Evolutionary conservation across 64 coral and sea anemone genomes (phyloP).

Genomic region (Actinia equina): DNA sequence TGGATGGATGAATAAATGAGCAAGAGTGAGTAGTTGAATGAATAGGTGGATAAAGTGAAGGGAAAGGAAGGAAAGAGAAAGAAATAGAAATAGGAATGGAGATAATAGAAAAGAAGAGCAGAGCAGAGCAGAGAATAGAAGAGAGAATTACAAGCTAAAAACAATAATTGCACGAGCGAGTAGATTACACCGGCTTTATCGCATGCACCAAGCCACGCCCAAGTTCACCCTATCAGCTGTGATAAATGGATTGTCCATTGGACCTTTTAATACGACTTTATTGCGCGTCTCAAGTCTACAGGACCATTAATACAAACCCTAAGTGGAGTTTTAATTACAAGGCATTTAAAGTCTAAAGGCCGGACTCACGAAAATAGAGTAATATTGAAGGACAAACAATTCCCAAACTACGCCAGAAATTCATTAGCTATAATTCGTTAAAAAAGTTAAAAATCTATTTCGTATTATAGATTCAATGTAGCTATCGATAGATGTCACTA

Average conservation of each 20-base stretch:
- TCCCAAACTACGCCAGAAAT: not conserved
- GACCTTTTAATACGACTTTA: not conserved
- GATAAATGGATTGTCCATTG: not conserved
- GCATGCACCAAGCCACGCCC: not conserved
- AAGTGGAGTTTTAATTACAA: not conserved
- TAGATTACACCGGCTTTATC: not conserved
- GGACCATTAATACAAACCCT: not conserved
- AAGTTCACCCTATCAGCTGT: not conserved
- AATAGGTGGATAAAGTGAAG: too few species aligned
- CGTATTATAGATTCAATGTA: not conserved
- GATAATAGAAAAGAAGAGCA: not conserved
- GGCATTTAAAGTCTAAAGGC: not conserved
- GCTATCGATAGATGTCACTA: not conserved
- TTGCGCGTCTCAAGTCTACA: not conserved
- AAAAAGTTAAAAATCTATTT: not conserved
- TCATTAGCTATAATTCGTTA: not conserved
- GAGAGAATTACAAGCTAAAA: not conserved
- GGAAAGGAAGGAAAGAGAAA: not conserved
- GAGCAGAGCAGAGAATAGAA: not conserved
- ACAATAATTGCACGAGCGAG: not conserved
- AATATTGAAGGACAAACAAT: not conserved
- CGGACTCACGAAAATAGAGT: not conserved
- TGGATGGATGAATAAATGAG: too few species aligned
- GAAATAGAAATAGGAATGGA: not conserved
- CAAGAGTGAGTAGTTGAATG: too few species aligned